phyloP scores from a whole-genome alignment of 1,140 invertebrate genomes.

The Sminthurinus signatus region DNA sequence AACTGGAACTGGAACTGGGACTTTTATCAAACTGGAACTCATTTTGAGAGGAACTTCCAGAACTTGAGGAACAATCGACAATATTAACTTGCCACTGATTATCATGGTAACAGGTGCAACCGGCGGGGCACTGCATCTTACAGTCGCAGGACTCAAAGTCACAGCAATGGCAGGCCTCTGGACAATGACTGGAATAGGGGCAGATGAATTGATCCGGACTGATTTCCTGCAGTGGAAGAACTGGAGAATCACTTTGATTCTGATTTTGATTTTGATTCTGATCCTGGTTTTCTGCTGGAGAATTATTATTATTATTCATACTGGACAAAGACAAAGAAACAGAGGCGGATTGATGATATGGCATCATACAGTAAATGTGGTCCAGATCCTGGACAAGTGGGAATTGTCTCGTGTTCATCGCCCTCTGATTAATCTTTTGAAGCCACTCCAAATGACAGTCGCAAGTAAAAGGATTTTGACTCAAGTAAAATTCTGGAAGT shows the following conservation, averaged over 20 bases:
- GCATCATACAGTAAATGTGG: slow-evolving; percentile 75
- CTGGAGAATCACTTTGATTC: not conserved
- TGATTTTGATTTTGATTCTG: not conserved
- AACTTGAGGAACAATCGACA: slow-evolving; percentile 68
- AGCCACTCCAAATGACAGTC: slow-evolving; percentile 80
- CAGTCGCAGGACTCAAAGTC: slow-evolving; percentile 92
- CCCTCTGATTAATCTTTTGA: slow-evolving; percentile 59
- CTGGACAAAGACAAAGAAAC: slow-evolving; percentile 1
- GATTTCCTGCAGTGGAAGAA: not conserved
- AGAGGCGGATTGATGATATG: slow-evolving; percentile 49
- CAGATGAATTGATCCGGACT: slow-evolving; percentile 26
- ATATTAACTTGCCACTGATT: slow-evolving; percentile 88
- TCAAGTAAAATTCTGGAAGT: slow-evolving; percentile 86
- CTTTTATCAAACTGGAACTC: too few species aligned
- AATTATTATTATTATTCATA: not conserved
- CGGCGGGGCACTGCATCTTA: slow-evolving; percentile 83
- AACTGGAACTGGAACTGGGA: too few species aligned
- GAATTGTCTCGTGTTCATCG: slow-evolving; percentile 57
- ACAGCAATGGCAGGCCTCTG: slow-evolving; percentile 86
- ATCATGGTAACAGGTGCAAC: slow-evolving; percentile 83
- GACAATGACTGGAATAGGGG: slow-evolving; percentile 85
- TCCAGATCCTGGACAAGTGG: slow-evolving; percentile 80
- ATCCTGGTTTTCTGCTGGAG: too few species aligned
- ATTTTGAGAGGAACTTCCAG: too few species aligned
- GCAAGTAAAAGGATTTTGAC: slow-evolving; percentile 81